Evolutionary conservation across 2,888 invertebrate species (phyloP).

Genomic region (Latrodectus hesperus): DNA sequence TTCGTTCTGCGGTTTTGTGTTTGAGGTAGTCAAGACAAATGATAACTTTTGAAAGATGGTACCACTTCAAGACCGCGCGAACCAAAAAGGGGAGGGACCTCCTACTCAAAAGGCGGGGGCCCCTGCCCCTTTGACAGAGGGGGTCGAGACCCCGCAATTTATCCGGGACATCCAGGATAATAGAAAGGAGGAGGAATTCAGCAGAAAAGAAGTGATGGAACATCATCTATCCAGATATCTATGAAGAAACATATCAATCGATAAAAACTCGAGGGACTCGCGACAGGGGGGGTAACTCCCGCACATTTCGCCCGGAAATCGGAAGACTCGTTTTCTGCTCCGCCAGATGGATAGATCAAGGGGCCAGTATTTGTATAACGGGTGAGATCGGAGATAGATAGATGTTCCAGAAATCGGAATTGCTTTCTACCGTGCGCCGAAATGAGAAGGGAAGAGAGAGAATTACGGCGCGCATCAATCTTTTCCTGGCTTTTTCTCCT

Average conservation of each 20-base stretch:
- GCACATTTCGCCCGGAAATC: conserved; percentile 18
- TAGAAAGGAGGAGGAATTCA: conserved; percentile 31
- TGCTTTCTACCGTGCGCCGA: conserved; percentile 1
- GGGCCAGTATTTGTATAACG: conserved; percentile 3
- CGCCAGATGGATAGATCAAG: conserved; percentile 39
- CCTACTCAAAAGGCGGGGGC: conserved; percentile 29
- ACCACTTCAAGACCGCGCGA: conserved; percentile 29
- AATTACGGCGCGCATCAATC: not conserved
- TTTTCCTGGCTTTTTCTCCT: not conserved
- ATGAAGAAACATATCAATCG: conserved; percentile 59
- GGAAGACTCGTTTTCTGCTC: conserved; percentile 30
- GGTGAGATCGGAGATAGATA: conserved; percentile 35
- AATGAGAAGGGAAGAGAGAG: not conserved
- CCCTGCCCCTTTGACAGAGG: conserved; percentile 26
- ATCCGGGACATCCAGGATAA: conserved; percentile 37
- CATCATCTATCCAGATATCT: conserved; percentile 55
- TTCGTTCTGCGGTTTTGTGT: conserved; percentile 22
- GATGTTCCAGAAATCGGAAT: conserved; percentile 27
- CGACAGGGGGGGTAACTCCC: conserved; percentile 7
- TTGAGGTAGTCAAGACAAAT: conserved; percentile 50
- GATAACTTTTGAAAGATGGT: conserved; percentile 54
- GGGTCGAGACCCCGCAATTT: conserved; percentile 50
- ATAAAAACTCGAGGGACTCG: conserved; percentile 14
- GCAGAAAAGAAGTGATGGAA: conserved; percentile 37
- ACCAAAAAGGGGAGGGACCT: conserved; percentile 11